Evolutionary conservation across 2,113 vertebrate species (phyloP), one percentile per base, ranked within the genome.

Genomic region (Crotalus horridus): DNA sequence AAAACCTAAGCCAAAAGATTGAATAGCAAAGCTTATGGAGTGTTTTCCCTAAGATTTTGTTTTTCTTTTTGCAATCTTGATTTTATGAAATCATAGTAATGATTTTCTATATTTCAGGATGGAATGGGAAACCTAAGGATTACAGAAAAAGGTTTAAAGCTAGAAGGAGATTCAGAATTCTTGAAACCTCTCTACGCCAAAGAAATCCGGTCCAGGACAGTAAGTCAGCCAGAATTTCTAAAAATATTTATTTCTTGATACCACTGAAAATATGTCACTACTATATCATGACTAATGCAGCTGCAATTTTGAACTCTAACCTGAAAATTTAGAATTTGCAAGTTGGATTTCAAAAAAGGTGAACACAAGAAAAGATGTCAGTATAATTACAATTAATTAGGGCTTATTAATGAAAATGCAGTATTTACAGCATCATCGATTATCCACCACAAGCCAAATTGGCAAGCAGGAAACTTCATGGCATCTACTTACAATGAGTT

Each of bases 101-200:
- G 29, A 33, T 92, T 93, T 51, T 97, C 74, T 96, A 21, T 97
- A 91, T 97, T 96, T 87, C 97, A 99, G 99, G 99, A 99, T 94
- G 99, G 99, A 94, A 99, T 99, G 99, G 99, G 99, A 87, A 98
- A 99, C 96, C 97, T 99, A 96, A 98, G 99, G 97, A 99, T 99
- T 97, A 99, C 99, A 2, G 99, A 99, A 94, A 99, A 99, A 93
- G 99, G 99, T 94, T 98, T 99, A 96, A 99, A 98, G 96, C 98
- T 99, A 90, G 99, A 99, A 97, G 99, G 99, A 95, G 98, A 99
- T 96, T 99, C 99, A 0, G 99, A 99, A 97, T 99, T 99, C 97
- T 98, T 99, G 95, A 98, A 99, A 97, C 99, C 99, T 95, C 98
- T 99, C 96, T 99, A 99, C 96, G 99, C 99, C 99, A 99, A 99